A percentile compares a stretch with the other conserved stretches of the same genome.
phyloP scores from a whole-genome alignment of 2,797 vertebrate species.

The Melopsittacus undulatus region DNA sequence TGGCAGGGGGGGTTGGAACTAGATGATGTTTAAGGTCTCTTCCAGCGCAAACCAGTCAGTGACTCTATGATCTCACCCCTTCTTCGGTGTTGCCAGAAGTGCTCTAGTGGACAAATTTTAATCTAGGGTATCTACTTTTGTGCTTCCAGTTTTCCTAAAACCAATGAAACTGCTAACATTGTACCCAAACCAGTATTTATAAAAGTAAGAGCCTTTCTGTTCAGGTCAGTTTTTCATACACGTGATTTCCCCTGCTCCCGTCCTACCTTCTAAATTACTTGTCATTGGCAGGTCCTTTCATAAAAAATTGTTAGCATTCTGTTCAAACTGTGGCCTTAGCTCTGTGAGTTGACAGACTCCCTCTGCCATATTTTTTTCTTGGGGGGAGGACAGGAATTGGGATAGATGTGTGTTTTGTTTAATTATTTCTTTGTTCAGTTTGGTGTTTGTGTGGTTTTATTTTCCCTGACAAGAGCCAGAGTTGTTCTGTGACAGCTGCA shows the following conservation, averaged over 20 bases:
- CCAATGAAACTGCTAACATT: not conserved
- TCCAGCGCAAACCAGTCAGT: not conserved
- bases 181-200: not conserved
- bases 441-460: not conserved
- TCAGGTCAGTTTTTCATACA: not conserved
- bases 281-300: not conserved
- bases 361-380: not conserved
- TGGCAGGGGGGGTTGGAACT: not conserved
- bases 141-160: not conserved
- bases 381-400: not conserved
- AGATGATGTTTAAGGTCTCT: not conserved
- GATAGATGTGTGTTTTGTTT: not conserved
- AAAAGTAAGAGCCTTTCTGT: not conserved
- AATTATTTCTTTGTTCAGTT: not conserved
- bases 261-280: not conserved
- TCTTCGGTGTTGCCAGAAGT: not conserved
- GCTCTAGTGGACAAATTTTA: not conserved
- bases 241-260: not conserved
- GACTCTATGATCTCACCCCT: rapidly evolving
- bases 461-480: not conserved
- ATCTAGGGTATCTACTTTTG: not conserved
- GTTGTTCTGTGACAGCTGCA: constrained; percentile 14
- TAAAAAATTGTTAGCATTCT: not conserved
- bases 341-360: not conserved
- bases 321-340: not conserved